These are phyloP conservation scores for Ondatra zibethicus DNA, from an alignment of 2,113 vertebrate genomes.

Conservation along the genomic window DNA sequence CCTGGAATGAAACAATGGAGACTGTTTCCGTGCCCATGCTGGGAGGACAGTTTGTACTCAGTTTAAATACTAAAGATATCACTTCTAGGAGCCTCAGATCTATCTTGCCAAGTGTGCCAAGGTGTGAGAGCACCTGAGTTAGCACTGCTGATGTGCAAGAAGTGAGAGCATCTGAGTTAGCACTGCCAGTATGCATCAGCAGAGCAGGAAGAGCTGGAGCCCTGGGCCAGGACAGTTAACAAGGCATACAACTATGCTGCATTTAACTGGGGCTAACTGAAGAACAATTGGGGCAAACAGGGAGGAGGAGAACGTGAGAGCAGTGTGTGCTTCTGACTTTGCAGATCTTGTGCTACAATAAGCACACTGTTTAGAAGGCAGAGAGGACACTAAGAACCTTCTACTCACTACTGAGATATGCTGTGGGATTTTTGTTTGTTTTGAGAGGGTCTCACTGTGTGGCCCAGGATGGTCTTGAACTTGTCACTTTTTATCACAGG, in stretches of 20 bases:
- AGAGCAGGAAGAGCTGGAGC: background rate
- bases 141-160: background rate
- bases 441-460: background rate
- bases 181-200: background rate
- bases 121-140: background rate
- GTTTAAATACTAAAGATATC: background rate
- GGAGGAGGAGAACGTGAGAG: background rate
- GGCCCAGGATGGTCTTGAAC: background rate
- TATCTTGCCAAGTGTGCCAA: background rate
- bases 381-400: background rate
- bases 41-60: background rate
- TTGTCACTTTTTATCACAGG: background rate
- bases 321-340: background rate
- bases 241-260: background rate
- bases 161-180: background rate
- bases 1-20: background rate
- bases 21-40: background rate
- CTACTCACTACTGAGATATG: background rate
- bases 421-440: background rate
- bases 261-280: conserved; percentile 2
- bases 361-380: background rate
- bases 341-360: background rate
- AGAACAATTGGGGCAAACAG: background rate
- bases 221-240: background rate
- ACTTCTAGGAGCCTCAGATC: background rate